Conservation (phyloP, 2,797 vertebrate species). For the Phalanger gymnotis region DNA sequence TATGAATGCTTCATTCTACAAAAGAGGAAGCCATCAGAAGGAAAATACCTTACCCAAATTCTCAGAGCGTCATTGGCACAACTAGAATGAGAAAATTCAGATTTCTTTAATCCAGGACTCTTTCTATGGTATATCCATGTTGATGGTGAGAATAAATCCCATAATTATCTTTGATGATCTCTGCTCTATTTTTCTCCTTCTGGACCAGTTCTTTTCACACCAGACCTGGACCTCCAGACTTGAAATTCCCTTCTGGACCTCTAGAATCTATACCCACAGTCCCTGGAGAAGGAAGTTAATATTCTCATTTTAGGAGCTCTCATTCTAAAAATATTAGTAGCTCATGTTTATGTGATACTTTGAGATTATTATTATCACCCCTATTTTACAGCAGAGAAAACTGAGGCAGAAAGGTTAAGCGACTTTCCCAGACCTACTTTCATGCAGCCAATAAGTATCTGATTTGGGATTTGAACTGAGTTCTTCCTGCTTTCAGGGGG, state of each 20-base stretch:
- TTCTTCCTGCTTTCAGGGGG: background rate
- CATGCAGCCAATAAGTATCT: background rate
- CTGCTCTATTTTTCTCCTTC: background rate
- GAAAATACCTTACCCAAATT: too few species aligned
- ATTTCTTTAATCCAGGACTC: background rate
- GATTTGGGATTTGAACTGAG: background rate
- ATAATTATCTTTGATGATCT: background rate
- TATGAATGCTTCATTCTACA: background rate
- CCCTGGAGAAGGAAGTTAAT: background rate
- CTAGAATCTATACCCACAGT: background rate
- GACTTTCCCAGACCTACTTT: background rate
- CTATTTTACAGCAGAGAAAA: background rate
- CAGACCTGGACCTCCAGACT: background rate
- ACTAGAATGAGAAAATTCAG: background rate
- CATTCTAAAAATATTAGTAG: background rate
- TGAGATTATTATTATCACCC: background rate
- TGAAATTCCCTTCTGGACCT: background rate
- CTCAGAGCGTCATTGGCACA: background rate
- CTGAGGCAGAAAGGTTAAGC: background rate
- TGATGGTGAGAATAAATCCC: background rate
- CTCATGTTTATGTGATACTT: background rate
- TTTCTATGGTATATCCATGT: background rate
- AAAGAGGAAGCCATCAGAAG: background rate
- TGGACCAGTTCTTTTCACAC: background rate
- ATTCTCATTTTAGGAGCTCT: background rate